These are phyloP conservation scores for Tupiocoris notatus DNA, from an alignment of 2,888 invertebrate species.

Conservation along the genomic window DNA sequence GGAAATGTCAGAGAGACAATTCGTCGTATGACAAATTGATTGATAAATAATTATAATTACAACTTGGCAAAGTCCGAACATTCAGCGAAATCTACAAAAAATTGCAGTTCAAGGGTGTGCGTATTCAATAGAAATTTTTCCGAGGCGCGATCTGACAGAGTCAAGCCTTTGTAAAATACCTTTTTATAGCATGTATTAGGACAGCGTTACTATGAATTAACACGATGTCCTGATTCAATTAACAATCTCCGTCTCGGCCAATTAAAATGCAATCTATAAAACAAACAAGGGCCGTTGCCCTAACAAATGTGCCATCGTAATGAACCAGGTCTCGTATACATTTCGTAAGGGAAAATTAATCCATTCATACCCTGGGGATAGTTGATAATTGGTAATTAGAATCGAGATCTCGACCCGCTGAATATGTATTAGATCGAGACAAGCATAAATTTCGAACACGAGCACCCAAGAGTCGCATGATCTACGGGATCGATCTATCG, in stretches of 20 bases:
- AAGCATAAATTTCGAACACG: background rate
- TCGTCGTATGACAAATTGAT: too few relatives aligned
- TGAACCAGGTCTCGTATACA: background rate
- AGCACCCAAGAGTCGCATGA: background rate
- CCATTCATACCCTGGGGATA: background rate
- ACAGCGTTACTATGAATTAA: background rate
- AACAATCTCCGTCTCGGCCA: background rate
- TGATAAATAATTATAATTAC: too few relatives aligned
- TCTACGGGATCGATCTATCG: too few relatives aligned
- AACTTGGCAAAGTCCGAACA: too few relatives aligned
- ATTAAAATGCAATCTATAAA: background rate
- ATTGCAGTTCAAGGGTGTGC: background rate
- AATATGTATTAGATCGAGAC: background rate
- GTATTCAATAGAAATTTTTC: background rate
- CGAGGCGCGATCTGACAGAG: background rate
- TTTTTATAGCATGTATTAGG: background rate
- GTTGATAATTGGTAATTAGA: background rate
- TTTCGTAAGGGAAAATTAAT: background rate
- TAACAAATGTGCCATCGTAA: background rate
- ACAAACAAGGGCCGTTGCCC: background rate
- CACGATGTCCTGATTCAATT: background rate
- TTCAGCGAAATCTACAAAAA: too few relatives aligned
- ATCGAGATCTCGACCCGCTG: background rate
- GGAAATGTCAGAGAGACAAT: too few relatives aligned
- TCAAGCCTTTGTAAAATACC: background rate